Base-by-base conservation (phyloP, 2,113 vertebrate genomes). In the Dendropsophus ebraccatus region DNA sequence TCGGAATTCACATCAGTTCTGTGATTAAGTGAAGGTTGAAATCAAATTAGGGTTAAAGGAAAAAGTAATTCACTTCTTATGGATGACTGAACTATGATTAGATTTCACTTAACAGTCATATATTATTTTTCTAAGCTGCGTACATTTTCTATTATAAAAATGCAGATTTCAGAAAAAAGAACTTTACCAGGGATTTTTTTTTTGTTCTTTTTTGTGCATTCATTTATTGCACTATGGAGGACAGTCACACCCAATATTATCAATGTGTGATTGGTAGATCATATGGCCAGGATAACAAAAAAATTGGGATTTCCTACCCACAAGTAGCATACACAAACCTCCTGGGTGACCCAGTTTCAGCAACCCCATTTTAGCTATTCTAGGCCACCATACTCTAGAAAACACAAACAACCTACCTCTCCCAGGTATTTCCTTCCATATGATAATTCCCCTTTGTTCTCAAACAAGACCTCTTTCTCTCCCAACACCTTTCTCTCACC, bases 61-160 rank as follows among this genome's bases (percentile, higher is more conserved):
- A 73, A 72, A 83, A 41, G 67, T 73, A 83, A 83, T 83, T 83
- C 25, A 58, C 35, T 83, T 83, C 50, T 19, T 58, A n/a, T 81
- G 60, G 58, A 81, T 30, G 79, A 50, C 58, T 74, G 69, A 73
- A 70, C 32, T 58, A 25, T 35, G 82, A 72, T 83, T 37, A 83
- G 82, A 73, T 83, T 54, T 73, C 67, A 72, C 69, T 73, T 83
- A 83, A 54, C 49, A 73, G 11, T 25, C 67, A 73, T 74, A 25
- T 72, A 72, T 73, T 83, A 73, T 81, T 67, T 81, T 45, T 83
- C 67, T 54, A 56, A 74, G 65, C 62, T 52, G 25, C 49, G 32
- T 1, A 72, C 49, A 58, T 49, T 81, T 62, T 47, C 58, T 28
- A 81, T 67, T 65, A 67, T 81, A 49, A 81, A 67, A 81, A 67